A percentile compares a stretch with the other conserved stretches of the same genome.
These are phyloP conservation scores for Miopithecus talapoin DNA, from an alignment of 2,797 vertebrate genomes.

Conservation along the genomic window DNA sequence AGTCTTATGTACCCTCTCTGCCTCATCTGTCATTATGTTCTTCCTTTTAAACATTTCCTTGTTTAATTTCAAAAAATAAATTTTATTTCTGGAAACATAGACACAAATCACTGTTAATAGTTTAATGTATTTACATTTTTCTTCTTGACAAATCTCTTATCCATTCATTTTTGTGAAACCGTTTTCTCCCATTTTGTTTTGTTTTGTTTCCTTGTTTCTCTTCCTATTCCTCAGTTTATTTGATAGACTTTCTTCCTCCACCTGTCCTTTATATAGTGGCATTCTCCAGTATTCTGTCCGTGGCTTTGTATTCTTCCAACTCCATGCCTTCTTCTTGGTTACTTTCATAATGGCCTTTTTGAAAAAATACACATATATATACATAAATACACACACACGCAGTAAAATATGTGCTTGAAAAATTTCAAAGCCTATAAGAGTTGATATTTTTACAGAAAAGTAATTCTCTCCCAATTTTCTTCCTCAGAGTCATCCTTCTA, in stretches of 20 bases:
- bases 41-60: background rate
- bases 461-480: background rate
- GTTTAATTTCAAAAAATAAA: background rate
- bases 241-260: background rate
- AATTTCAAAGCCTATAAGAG: background rate
- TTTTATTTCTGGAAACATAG: background rate
- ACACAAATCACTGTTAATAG: background rate
- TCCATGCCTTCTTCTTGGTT: background rate
- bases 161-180: conserved; percentile 4
- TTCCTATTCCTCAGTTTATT: background rate
- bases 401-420: background rate
- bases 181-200: background rate
- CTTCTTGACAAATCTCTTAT: background rate
- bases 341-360: background rate
- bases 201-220: background rate
- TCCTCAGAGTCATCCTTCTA: background rate
- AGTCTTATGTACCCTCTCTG: background rate
- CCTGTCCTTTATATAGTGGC: background rate
- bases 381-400: background rate
- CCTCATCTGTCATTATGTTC: background rate
- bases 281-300: background rate
- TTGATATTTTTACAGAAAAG: background rate
- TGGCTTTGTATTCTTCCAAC: background rate
- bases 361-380: background rate
- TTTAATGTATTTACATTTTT: background rate